Evolutionary conservation across 2,888 invertebrate species (phyloP), one percentile per base, ranked within the genome.

Genomic region (Calameuta filiformis): DNA sequence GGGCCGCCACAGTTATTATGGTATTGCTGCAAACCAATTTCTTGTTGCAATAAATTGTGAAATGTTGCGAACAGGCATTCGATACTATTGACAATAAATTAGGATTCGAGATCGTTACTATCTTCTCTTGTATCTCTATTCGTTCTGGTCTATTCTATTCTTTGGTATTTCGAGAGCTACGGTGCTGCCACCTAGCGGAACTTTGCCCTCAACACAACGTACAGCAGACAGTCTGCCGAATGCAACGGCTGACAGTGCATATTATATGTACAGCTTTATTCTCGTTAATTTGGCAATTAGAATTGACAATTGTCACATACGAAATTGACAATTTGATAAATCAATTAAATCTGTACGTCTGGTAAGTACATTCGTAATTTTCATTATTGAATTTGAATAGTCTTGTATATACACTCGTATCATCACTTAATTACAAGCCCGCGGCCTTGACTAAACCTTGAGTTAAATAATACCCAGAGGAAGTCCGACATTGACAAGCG

Each of bases 151-250:
- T 84, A 79, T 76, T 81, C 81, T 81, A 81, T 80, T 83, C 86
- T 85, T 86, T 76, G 81, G 76, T 79, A 73, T 75, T 74, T 74
- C 82, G 81, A 82, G 79, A 77, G 81, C 73, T 31, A 84, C 80
- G 83, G 86, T 80, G 87, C 79, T 77, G 82, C 81, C 84, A 87
- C 83, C 82, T 86, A 86, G 87, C 87, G 86, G 86, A 86, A 86
- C 86, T 86, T 86, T 86, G 83, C 82, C 84, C 84, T 74, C 75
- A 71, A 15, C 71, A 71, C 0, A 69, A 56, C 56, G 9, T 40
- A 40, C 56, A 56, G 56, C 56, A 23, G 9, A 23, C 56, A 23
- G 23, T 23, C 23, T 56, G 23, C 6, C 56, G 23, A 56, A 56
- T 56, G 9, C 23, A 23, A 56, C 6, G 40, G 15, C 6, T 15